Evolutionary conservation across 1,140 invertebrate species (phyloP), one percentile per base, ranked within the genome.

Genomic region (Ladona fulva): DNA sequence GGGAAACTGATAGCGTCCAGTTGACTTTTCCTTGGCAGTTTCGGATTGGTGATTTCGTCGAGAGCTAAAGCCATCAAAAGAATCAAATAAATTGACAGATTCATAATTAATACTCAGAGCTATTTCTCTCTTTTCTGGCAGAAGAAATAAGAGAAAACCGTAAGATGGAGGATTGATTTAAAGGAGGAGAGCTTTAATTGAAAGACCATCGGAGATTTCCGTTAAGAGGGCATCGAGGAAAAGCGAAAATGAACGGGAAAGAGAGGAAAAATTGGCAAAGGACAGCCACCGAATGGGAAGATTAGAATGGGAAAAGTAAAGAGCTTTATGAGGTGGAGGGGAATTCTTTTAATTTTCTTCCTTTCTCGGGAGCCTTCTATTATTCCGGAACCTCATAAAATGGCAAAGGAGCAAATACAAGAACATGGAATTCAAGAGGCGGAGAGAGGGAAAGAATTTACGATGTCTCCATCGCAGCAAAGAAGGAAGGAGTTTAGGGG

Each of bases 331-430:
- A 66, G 52, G 52, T 66, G 52, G 19, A 52, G 44, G n/a, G n/a
- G 52, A 66, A 66, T 66, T 66, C n/a, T 66, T 66, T 66, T 66
- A 19, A 66, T 66, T 66, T 66, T 66, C n/a, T 66, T 66, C n/a
- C n/a, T 66, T 12, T 22, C 44, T 52, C 44, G 44, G 44, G 19
- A 52, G 44, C 10, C 44, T 66, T 66, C 52, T 12, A 66, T 66
- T 66, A 66, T 22, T 3, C 3, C 52, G 52, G 52, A 66, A 66
- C 5, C 52, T 66, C 52, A 66, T 66, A 66, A 66, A 66, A 16
- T 66, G 52, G 52, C 12, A 22, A 66, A 66, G 52, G n/a, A 66
- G 52, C n/a, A 66, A 66, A 66, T 66, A 66, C 52, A 66, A 22
- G 52, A 66, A 22, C 52, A 22, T 19, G 52, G 52, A 66, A 66